Base-by-base conservation (phyloP, 2,888 invertebrate genomes). In the Emesis russula region DNA sequence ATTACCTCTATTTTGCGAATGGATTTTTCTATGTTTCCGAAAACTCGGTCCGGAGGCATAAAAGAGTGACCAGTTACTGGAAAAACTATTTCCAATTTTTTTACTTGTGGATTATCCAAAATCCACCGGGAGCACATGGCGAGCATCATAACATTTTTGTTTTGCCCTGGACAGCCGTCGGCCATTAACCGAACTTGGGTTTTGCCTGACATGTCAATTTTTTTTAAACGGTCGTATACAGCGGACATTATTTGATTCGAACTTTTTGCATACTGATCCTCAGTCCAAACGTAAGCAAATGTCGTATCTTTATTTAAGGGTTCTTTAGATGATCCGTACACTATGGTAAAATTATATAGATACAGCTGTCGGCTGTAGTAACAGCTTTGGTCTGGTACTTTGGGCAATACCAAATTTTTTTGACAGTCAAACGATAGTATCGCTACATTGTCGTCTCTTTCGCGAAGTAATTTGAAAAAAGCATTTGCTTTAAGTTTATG, bases 11-110 rank as follows among this genome's bases (percentile, higher is more conserved):
- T 25, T 25, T 25, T 25, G 25, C 25, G 25, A 25, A 25, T 25
- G 25, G 25, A 25, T 25, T 74, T 74, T 74, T 74, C 74, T 44
- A 74, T 74, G 25, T 74, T 74, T 44, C 74, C 44, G 44, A 74
- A 44, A 44, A 74, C 74, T 44, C 74, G 44, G 38, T 74, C 74
- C 38, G 74, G 74, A 18, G 74, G 74, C 41, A 41, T 74, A 36
- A 36, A 36, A 36, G 36, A 36, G 6, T 36, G 36, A 5, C 36
- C 36, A 36, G 36, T 36, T 5, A 74, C 38, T 44, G 44, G 74
- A 74, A 74, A 74, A 18, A 74, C 44, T 25, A 74, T 38, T 74
- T 74, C 25, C 9, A 44, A 38, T 74, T 74, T 74, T 74, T 74
- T 74, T 44, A 74, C 44, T 25, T 25, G 25, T 25, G 25, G 25